These are phyloP conservation scores for Tenthredo livida DNA, from an alignment of 2,888 invertebrate species.

Conservation along the genomic window DNA sequence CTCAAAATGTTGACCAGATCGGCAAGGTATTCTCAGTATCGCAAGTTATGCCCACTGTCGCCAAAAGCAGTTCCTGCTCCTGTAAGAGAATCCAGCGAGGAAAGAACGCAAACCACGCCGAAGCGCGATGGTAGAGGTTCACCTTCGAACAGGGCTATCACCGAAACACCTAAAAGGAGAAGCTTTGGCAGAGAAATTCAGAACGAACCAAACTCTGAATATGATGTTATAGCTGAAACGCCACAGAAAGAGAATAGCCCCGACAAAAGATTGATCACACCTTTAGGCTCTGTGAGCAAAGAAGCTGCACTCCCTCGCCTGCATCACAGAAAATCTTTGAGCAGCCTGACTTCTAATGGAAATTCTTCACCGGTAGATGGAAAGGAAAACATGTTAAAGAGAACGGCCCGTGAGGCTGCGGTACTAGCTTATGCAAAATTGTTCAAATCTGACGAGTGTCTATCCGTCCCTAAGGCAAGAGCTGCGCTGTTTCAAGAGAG, in stretches of 20 bases:
- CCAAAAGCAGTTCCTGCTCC: conserved; percentile 51
- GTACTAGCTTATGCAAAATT: conserved; percentile 60
- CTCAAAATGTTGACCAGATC: conserved; percentile 64
- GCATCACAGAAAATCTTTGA: conserved; percentile 69
- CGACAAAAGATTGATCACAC: conserved; percentile 68
- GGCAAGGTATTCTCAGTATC: conserved; percentile 66
- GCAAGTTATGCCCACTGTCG: conserved; percentile 57
- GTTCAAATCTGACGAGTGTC: conserved; percentile 64
- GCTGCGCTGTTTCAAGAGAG: conserved; percentile 71
- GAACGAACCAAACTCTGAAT: conserved; percentile 36
- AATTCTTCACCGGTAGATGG: conserved; percentile 65
- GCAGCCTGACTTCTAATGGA: conserved; percentile 59
- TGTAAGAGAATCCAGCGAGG: not conserved
- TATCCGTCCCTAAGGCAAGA: conserved; percentile 68
- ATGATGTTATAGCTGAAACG: conserved; percentile 65
- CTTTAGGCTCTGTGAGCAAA: conserved; percentile 68
- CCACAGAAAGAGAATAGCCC: conserved; percentile 66
- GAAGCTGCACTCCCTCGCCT: conserved; percentile 66
- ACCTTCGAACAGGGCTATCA: conserved; percentile 60
- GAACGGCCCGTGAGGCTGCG: conserved; percentile 63
- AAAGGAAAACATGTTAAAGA: conserved; percentile 63
- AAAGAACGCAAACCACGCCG: conserved; percentile 48
- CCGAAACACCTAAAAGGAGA: conserved; percentile 68
- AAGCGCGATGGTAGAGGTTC: conserved; percentile 45
- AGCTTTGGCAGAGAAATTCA: conserved; percentile 61